Evolutionary conservation across 2,797 vertebrate genomes (phyloP).

Genomic region (Gouania willdenowi): DNA sequence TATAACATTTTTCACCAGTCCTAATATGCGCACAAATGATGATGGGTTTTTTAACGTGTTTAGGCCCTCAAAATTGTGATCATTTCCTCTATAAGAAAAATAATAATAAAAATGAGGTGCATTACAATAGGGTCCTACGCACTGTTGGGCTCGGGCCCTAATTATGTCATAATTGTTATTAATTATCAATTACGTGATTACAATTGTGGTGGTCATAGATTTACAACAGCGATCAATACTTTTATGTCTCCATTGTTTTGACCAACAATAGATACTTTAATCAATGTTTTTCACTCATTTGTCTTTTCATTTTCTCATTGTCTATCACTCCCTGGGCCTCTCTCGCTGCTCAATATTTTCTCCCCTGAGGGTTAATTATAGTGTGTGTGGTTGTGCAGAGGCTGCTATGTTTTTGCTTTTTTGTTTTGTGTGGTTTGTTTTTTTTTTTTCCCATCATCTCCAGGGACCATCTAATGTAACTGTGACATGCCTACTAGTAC

Average conservation of each 20-base stretch:
- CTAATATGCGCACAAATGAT: too few relatives aligned
- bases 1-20: too few relatives aligned
- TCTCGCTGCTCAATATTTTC: conserved; percentile 22
- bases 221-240: conserved; percentile 30
- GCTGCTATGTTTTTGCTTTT: conserved; percentile 61
- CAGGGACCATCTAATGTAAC: conserved; percentile 60
- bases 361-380: conserved; percentile 71
- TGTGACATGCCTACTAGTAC: conserved; percentile 52
- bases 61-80: too few relatives aligned
- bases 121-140: too few relatives aligned
- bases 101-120: too few relatives aligned
- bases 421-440: too few relatives aligned
- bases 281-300: conserved; percentile 18
- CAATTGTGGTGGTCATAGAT: conserved; percentile 49
- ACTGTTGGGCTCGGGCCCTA: too few relatives aligned
- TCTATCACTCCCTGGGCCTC: conserved; percentile 3
- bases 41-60: too few relatives aligned
- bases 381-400: conserved; percentile 42
- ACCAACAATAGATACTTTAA: conserved; percentile 26
- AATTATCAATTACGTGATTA: too few relatives aligned
- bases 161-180: too few relatives aligned
- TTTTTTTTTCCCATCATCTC: conserved; percentile 40
- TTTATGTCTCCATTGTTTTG: conserved; percentile 14
- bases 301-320: conserved; percentile 17
- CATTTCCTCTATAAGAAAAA: too few relatives aligned